Conservation (phyloP, 2,888 invertebrate species). For the Acronicta aceris region DNA sequence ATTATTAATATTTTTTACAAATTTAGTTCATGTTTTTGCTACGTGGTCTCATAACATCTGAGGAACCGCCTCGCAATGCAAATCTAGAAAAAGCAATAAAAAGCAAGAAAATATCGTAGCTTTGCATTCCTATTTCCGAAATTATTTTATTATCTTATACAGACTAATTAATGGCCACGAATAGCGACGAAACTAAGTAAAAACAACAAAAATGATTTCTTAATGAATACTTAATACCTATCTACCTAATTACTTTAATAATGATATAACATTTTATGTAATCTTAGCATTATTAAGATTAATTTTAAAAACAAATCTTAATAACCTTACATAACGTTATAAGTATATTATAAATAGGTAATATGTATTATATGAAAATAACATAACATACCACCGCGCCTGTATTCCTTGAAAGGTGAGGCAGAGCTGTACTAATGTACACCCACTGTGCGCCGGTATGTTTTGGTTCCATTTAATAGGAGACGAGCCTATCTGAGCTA, state of each 20-base stretch:
- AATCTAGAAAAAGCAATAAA: slow-evolving; percentile 10
- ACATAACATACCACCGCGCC: too few relatives aligned
- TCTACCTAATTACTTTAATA: slow-evolving; percentile 4
- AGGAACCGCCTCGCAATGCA: background rate
- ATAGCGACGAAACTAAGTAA: background rate
- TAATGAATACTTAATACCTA: slow-evolving; percentile 3
- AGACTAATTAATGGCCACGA: background rate
- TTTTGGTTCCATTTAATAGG: too few relatives aligned
- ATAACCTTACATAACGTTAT: too few relatives aligned
- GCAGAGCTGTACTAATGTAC: too few relatives aligned
- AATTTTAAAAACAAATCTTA: background rate
- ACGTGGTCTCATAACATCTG: background rate
- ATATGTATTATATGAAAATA: too few relatives aligned
- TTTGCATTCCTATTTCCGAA: background rate
- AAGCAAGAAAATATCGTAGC: background rate
- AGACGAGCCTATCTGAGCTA: too few relatives aligned
- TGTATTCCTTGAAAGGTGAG: too few relatives aligned
- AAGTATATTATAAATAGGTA: too few relatives aligned
- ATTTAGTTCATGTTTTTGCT: background rate
- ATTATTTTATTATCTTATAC: background rate
- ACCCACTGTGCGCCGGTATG: too few relatives aligned
- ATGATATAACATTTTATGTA: slow-evolving; percentile 20
- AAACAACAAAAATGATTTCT: background rate
- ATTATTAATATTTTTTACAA: too few relatives aligned
- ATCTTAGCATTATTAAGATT: slow-evolving; percentile 5